Conservation (phyloP, 2,888 invertebrate genomes). For the Beris morrisii region DNA sequence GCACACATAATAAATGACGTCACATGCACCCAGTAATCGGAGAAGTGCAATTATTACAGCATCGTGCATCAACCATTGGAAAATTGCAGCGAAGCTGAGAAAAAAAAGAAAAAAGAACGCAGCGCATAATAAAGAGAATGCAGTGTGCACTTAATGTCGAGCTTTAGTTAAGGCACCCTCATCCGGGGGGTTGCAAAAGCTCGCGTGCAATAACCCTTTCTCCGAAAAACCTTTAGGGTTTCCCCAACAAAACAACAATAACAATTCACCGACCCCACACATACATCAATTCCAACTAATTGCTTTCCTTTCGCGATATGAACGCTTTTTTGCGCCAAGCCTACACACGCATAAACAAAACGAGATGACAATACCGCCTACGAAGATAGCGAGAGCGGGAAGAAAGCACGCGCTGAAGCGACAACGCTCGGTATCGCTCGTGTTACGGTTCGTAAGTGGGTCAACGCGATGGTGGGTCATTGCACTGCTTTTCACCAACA, state of each 20-base stretch:
- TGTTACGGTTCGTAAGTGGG: slow-evolving; percentile 56
- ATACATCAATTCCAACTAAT: too few species aligned
- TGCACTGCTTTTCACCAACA: slow-evolving; percentile 48
- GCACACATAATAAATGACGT: slow-evolving; percentile 26
- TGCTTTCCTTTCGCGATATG: too few species aligned
- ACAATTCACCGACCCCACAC: slow-evolving; percentile 19
- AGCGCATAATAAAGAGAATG: background rate
- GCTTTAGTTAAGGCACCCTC: background rate
- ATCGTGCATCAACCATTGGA: slow-evolving; percentile 9
- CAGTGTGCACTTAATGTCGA: background rate
- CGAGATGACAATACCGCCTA: slow-evolving; percentile 3
- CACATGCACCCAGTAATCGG: background rate
- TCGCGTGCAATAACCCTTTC: slow-evolving; percentile 5
- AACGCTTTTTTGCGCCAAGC: slow-evolving; percentile 1
- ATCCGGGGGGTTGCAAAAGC: slow-evolving; percentile 1
- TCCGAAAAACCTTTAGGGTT: background rate
- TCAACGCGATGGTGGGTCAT: slow-evolving; percentile 58
- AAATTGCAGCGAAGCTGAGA: background rate
- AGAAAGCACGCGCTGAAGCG: slow-evolving; percentile 30
- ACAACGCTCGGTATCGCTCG: slow-evolving; percentile 48
- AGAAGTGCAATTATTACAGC: slow-evolving; percentile 2
- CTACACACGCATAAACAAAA: slow-evolving; percentile 29
- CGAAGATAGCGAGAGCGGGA: slow-evolving; percentile 14
- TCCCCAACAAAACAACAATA: slow-evolving; percentile 17
- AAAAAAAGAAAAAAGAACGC: background rate